Conservation (phyloP, 2,113 vertebrate genomes). For the Noctilio leporinus region DNA sequence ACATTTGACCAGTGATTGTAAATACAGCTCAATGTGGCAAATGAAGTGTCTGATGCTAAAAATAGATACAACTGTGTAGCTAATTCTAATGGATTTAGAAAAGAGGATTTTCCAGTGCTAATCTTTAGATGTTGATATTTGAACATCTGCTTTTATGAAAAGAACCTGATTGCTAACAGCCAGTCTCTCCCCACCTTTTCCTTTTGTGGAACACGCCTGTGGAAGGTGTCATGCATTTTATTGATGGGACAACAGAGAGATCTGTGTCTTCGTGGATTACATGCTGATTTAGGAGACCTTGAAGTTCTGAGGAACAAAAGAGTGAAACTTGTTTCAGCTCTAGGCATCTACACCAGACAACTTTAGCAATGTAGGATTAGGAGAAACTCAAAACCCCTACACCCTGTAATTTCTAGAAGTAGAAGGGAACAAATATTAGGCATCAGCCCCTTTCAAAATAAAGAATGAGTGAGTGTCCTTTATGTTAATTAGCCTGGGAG, state of each 20-base stretch:
- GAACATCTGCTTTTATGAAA: background rate
- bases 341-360: background rate
- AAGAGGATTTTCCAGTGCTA: background rate
- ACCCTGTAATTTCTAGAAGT: background rate
- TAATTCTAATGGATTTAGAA: conserved; percentile 18
- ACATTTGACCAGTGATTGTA: background rate
- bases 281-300: background rate
- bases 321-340: background rate
- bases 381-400: background rate
- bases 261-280: background rate
- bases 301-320: background rate
- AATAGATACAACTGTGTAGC: background rate
- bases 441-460: background rate
- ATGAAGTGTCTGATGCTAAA: conserved; percentile 46
- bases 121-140: background rate
- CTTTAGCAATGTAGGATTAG: background rate
- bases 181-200: background rate
- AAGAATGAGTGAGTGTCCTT: background rate
- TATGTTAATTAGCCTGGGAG: background rate
- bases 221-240: background rate
- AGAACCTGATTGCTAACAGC: background rate
- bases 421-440: background rate
- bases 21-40: conserved; percentile 1
- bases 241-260: background rate
- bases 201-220: background rate